Base-by-base conservation (phyloP, 2,113 vertebrate species). In the Takifugu bimaculatus region DNA sequence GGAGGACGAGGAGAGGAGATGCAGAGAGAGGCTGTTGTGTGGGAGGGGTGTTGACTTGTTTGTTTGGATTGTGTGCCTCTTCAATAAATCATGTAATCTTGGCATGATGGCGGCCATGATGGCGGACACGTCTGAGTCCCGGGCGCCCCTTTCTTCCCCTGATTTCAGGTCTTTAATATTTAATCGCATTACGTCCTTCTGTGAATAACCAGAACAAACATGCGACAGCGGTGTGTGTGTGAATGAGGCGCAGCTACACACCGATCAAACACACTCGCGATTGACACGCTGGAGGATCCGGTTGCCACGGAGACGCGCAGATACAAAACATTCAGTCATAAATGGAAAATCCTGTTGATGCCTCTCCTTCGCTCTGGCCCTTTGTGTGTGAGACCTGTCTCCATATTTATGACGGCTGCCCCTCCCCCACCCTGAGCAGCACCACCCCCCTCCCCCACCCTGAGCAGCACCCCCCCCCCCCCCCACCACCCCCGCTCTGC, bases 31-130 rank as follows among this genome's bases (percentile, higher is more conserved):
- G 73, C 78, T 87, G 83, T 79, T 87, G 78, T 83, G 87, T 84
- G 85, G 85, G 87, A 79, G 84, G 83, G 75, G 85, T 83, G 87
- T 84, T 62, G 77, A 80, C 80, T 88, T 78, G 75, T 87, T 84
- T 82, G 66, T 79, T 83, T 86, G 69, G 78, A 84, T 84, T 75
- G 74, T 76, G 73, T 80, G 60, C 74, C 75, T 79, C 69, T 53
- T 81, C 56, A 74, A 74, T 54, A 77, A 84, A 80, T 80, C 66
- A 54, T 49, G 71, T 77, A 58, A 49, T 78, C 55, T 65, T 82
- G 78, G 68, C 70, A 70, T 66, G 70, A 9, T 9, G 27, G 45
- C 45, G 55, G 26, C 57, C 50, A 70, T 32, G 29, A 32, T 32
- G 29, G 29, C 5, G 29, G 72, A 68, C 79, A 72, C 73, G 55